These are phyloP conservation scores for Rana temporaria DNA, from an alignment of 2,113 vertebrate species.

Conservation along the genomic window DNA sequence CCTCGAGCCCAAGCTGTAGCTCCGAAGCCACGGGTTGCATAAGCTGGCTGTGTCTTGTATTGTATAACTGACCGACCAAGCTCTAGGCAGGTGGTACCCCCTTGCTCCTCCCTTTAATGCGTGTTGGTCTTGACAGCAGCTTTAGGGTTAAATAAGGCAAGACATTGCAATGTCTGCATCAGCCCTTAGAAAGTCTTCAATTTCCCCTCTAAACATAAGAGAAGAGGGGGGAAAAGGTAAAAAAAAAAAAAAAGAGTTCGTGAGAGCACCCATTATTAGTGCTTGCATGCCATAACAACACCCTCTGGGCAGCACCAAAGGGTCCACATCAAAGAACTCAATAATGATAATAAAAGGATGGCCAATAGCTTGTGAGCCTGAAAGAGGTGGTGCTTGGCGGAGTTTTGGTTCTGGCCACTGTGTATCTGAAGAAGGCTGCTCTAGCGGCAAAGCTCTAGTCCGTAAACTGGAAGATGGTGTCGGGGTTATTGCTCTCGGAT, in stretches of 20 bases:
- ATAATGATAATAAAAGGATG: neutral
- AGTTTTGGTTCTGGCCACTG: neutral
- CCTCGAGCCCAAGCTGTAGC: too few relatives aligned
- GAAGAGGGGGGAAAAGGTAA: conserved; percentile 5
- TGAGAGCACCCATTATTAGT: neutral
- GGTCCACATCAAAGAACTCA: neutral
- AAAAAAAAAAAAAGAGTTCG: neutral
- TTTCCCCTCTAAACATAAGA: neutral
- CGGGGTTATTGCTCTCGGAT: conserved; percentile 70
- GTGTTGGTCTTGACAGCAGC: neutral
- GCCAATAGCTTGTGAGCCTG: conserved; percentile 6
- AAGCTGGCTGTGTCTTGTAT: neutral
- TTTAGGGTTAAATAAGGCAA: conserved; percentile 34
- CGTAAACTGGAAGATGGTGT: conserved; percentile 79
- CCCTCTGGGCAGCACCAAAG: conserved; percentile 1
- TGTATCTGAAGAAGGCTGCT: neutral
- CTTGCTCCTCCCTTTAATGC: neutral
- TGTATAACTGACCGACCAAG: neutral
- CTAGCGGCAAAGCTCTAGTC: conserved; percentile 68
- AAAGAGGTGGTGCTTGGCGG: neutral
- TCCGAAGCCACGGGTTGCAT: conserved; percentile 21
- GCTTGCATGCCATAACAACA: neutral
- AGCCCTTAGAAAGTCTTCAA: conserved; percentile 42
- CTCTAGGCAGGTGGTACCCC: neutral
- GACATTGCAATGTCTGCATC: conserved; percentile 31